Evolutionary conservation across 2,113 vertebrate genomes (phyloP).

Genomic region (Lonchura striata): DNA sequence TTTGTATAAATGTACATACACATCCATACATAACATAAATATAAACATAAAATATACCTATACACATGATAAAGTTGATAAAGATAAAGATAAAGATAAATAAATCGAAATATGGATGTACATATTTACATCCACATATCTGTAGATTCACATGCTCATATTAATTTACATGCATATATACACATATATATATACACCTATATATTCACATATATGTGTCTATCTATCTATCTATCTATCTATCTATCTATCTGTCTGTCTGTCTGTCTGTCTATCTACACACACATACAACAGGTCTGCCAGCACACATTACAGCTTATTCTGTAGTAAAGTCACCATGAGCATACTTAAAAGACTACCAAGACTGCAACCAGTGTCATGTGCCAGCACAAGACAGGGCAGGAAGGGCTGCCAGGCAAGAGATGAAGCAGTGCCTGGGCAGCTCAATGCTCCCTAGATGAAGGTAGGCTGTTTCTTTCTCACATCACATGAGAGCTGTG

Average conservation of each 20-base stretch:
- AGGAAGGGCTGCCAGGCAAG: not conserved
- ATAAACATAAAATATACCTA: too few relatives aligned
- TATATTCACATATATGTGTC: not conserved
- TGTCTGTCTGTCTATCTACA: too few relatives aligned
- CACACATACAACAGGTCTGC: not conserved
- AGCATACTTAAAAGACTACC: not conserved
- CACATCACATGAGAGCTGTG: accelerated
- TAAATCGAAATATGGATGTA: not conserved
- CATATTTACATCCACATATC: not conserved
- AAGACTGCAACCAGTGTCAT: not conserved
- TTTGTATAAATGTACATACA: not conserved
- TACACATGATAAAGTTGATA: too few relatives aligned
- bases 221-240: too few relatives aligned
- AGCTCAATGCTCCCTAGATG: not conserved
- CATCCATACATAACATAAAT: not conserved
- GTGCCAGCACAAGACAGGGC: not conserved
- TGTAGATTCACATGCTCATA: not conserved
- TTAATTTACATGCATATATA: not conserved
- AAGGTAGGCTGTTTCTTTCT: not conserved
- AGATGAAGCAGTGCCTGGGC: not conserved
- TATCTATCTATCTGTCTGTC: too few relatives aligned
- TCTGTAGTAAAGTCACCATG: not conserved
- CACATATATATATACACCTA: not conserved
- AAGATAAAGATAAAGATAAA: too few relatives aligned
- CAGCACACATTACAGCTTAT: not conserved